A percentile compares a stretch with the other conserved stretches of the same genome.
These are phyloP conservation scores for Paramuricea clavata DNA, from an alignment of 92 coral and sea anemone genomes.

Conservation along the genomic window DNA sequence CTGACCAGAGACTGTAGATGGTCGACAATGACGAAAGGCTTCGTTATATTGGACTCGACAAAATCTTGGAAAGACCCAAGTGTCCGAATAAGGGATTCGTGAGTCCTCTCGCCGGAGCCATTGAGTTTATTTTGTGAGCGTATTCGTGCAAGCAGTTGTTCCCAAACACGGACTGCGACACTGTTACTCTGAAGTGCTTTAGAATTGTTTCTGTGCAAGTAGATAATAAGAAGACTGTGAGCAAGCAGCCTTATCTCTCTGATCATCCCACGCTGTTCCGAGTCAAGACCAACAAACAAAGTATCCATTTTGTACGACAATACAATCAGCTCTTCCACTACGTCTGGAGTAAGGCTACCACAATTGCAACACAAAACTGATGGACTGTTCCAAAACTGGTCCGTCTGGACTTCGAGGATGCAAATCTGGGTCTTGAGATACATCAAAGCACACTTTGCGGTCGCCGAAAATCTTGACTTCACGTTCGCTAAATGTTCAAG, in stretches of 20 bases:
- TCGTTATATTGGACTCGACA: conserved; percentile 95
- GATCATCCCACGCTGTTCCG: conserved; percentile 78
- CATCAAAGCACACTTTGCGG: conserved; percentile 83
- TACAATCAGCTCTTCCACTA: conserved; percentile 80
- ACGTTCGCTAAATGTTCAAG: conserved; percentile 80
- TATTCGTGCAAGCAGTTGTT: conserved; percentile 86
- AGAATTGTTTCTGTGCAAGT: conserved; percentile 77
- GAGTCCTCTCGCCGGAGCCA: conserved; percentile 66
- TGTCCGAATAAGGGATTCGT: conserved; percentile 81
- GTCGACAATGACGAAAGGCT: conserved; percentile 84
- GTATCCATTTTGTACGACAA: conserved; percentile 88
- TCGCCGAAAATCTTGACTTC: conserved; percentile 73
- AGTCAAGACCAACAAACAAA: conserved; percentile 79
- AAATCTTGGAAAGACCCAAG: conserved; percentile 84
- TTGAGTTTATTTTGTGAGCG: conserved; percentile 75
- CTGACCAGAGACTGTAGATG: conserved; percentile 78
- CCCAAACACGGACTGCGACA: conserved; percentile 78
- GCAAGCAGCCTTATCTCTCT: conserved; percentile 87
- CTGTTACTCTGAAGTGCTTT: conserved; percentile 51
- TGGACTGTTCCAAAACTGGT: conserved; percentile 84
- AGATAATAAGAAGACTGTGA: conserved; percentile 84
- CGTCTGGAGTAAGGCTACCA: conserved; percentile 73
- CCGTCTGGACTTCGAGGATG: conserved; percentile 82
- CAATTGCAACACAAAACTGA: conserved; percentile 85
- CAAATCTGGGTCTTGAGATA: conserved; percentile 82